Evolutionary conservation across 2,797 vertebrate genomes (phyloP).

Genomic region (Alectoris magna): DNA sequence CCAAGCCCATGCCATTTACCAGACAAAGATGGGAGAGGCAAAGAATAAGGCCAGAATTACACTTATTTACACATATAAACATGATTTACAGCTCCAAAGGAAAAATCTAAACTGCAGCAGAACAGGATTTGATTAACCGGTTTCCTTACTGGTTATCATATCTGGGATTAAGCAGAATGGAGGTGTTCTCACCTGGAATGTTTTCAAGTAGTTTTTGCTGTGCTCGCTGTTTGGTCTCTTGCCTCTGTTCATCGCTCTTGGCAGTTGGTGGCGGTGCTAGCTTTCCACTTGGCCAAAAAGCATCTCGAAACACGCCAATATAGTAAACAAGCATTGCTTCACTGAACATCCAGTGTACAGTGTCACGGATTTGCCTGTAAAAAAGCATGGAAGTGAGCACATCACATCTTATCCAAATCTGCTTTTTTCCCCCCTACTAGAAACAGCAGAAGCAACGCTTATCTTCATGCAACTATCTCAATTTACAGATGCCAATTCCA

Average conservation of each 20-base stretch:
- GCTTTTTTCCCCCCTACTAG: neutral
- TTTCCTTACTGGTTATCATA: neutral
- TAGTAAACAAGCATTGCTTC: constrained; percentile 97
- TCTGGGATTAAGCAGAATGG: neutral
- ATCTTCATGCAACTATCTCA: neutral
- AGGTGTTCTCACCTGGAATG: constrained; percentile 89
- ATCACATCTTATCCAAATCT: neutral
- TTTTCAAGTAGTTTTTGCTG: constrained; percentile 98
- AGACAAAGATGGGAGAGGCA: neutral
- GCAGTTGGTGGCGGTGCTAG: constrained; percentile 84
- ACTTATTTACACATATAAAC: neutral
- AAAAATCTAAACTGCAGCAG: neutral
- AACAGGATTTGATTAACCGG: neutral
- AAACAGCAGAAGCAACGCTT: neutral
- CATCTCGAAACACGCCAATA: constrained; percentile 92
- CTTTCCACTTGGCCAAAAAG: constrained; percentile 95
- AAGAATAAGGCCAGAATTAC: neutral
- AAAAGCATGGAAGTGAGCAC: neutral
- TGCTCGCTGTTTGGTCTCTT: constrained; percentile 91
- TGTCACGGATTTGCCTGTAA: constrained; percentile 96
- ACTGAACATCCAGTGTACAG: constrained; percentile 97
- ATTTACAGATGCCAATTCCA: neutral
- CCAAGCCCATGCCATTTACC: neutral
- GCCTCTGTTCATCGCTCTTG: constrained; percentile 85
- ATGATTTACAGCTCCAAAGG: neutral